Percentiles rank a stretch among this genome's conserved stretches.
phyloP scores from a whole-genome alignment of 2,888 invertebrate genomes.

The Calliphora vomitoria region DNA sequence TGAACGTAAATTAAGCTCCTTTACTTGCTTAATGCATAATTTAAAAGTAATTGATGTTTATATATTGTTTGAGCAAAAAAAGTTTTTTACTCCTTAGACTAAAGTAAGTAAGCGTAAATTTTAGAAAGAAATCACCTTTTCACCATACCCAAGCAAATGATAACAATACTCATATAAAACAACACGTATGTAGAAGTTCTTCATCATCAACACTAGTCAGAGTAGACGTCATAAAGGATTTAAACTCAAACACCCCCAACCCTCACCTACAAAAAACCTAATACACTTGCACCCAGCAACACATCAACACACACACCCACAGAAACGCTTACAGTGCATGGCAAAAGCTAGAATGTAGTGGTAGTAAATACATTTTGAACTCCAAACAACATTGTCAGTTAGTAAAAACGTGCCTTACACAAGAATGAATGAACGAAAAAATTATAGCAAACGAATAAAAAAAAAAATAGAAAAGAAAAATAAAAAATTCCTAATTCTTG shows the following conservation, averaged over 20 bases:
- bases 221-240: conserved; percentile 68
- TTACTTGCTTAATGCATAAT: too few relatives aligned
- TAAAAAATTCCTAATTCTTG: conserved; percentile 50
- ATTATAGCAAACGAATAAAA: neutral
- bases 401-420: conserved; percentile 64
- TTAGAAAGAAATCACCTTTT: conserved; percentile 19
- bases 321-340: neutral
- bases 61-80: too few relatives aligned
- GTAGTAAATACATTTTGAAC: conserved; percentile 57
- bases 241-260: conserved; percentile 47
- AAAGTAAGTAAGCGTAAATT: too few relatives aligned
- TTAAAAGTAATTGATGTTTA: too few relatives aligned
- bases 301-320: neutral
- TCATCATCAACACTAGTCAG: conserved; percentile 67
- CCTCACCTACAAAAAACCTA: neutral
- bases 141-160: conserved; percentile 22
- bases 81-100: too few relatives aligned
- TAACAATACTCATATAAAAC: conserved; percentile 45
- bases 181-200: conserved; percentile 65
- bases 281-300: neutral
- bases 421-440: conserved; percentile 14
- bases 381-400: conserved; percentile 68
- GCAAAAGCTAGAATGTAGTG: neutral
- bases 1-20: too few relatives aligned
- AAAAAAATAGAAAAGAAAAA: conserved; percentile 11